Percentiles rank a stretch among this genome's conserved stretches.
Evolutionary conservation across 30 jellyfish, hydroid and myxozoan species (phyloP).

Genomic region (Aurelia aurita complex sp. Pacific): DNA sequence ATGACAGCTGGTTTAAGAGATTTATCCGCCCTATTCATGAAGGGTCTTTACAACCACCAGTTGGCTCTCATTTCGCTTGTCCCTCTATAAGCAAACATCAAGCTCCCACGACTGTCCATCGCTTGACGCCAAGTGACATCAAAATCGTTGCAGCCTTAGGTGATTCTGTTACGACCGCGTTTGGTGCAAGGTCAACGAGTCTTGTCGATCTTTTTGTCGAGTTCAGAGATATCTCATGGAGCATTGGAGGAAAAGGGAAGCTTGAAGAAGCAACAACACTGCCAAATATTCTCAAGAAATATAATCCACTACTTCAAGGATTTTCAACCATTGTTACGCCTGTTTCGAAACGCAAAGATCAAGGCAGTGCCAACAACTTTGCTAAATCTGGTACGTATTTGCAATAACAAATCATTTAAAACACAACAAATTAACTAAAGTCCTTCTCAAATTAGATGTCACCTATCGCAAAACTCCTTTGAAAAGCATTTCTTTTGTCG

Average conservation of each 20-base stretch:
- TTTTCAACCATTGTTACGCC: slow-evolving; percentile 57
- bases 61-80: slow-evolving; percentile 48
- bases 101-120: slow-evolving; percentile 67
- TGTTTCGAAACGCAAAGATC: slow-evolving; percentile 43
- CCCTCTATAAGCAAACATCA: neutral
- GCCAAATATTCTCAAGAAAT: slow-evolving; percentile 83
- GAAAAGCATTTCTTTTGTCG: too few species aligned
- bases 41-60: slow-evolving; percentile 2
- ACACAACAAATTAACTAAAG: neutral
- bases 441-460: too few species aligned
- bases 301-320: slow-evolving; percentile 72
- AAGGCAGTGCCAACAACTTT: slow-evolving; percentile 28
- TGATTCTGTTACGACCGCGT: slow-evolving; percentile 85
- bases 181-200: slow-evolving; percentile 79
- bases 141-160: slow-evolving; percentile 86
- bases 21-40: slow-evolving; percentile 9
- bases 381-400: slow-evolving; percentile 59
- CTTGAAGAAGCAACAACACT: slow-evolving; percentile 59
- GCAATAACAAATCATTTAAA: neutral
- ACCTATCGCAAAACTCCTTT: too few species aligned
- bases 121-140: slow-evolving; percentile 77
- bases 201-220: slow-evolving; percentile 66
- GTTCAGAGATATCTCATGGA: slow-evolving; percentile 80
- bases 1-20: slow-evolving; percentile 56
- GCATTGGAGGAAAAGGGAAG: slow-evolving; percentile 83